Percentiles rank a stretch among this genome's conserved stretches.
Conservation (phyloP, 1,140 invertebrate species). For the Leptinotarsa texana region DNA sequence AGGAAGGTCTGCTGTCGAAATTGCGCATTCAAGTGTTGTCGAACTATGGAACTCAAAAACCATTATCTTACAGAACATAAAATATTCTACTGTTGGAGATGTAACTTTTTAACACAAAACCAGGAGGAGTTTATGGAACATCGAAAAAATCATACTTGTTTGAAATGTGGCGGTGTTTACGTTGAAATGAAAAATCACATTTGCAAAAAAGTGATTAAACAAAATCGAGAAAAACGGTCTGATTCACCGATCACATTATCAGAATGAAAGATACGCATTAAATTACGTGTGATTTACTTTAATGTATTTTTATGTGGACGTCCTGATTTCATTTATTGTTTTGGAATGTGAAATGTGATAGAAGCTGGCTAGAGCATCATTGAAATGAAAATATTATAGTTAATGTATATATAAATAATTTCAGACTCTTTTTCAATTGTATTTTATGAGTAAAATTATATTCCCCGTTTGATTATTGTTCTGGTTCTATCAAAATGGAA, state of each 20-base stretch:
- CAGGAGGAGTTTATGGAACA: background rate
- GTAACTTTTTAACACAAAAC: background rate
- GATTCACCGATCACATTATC: background rate
- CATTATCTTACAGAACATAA: background rate
- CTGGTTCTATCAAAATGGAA: too few species aligned
- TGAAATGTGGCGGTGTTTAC: background rate
- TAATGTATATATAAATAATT: too few species aligned
- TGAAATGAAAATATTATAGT: too few species aligned
- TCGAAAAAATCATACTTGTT: background rate
- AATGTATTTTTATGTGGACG: too few species aligned
- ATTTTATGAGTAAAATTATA: too few species aligned
- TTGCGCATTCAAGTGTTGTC: slow-evolving; percentile 9
- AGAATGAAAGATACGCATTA: background rate
- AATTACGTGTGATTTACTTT: too few species aligned
- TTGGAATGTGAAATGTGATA: too few species aligned
- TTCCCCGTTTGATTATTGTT: too few species aligned
- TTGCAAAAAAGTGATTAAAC: background rate
- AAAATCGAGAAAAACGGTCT: background rate
- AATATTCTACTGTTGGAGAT: slow-evolving; percentile 8
- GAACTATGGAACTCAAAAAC: background rate
- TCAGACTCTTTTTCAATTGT: too few species aligned
- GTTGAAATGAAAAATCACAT: background rate
- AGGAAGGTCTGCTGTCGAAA: background rate
- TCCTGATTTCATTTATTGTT: too few species aligned
- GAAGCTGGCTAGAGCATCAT: too few species aligned